Base-by-base conservation (phyloP, 92 coral and sea anemone genomes). In the Blastomussa wellsi region DNA sequence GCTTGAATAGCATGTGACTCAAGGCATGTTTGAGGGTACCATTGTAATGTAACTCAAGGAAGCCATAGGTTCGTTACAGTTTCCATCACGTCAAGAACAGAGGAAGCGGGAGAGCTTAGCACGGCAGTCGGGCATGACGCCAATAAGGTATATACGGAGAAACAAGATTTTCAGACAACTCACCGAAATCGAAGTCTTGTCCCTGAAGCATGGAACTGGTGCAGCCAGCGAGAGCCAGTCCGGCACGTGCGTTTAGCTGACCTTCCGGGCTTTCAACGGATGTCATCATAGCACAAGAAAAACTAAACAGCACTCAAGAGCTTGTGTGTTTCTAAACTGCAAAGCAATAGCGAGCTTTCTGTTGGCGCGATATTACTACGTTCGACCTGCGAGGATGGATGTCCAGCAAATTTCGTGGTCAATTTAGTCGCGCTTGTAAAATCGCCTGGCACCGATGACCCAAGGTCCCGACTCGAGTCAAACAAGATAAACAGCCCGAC, bases 241-340 rank as follows among this genome's bases (percentile, higher is more conserved):
- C 92, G 41, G 90, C 95, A 92, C 95, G 95, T 92, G 95, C 64
- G 74, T 86, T 39, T 4, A 74, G 74, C 72, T 77, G 83, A 24
- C 90, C 90, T 89, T 92, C 95, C 90, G 95, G 95, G 81, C 88
- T 78, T 67, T 92, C 90, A 44, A 92, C 85, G 64, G 95, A 89
- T 73, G 91, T 86, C 93, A 90, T 90, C 78, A 82, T 78, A 37
- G 51, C 79, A 82, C 53, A 71, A 12, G 84, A 42, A 81, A 81
- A 88, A 78, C 88, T 91, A 59, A 83, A 75, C 87, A 74, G 87
- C 74, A 37, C 87, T 83, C 35, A 64, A 83, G 62, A 66, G 87
- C 36, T 83, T 83, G 74, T 42, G 80, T 59, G 53, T 74, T 42
- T 44, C 64, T 14, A 24, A 33, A 52, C 71, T 82, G 77, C 76